Base-by-base conservation (phyloP, 2,888 invertebrate genomes). In the Drosophila lutescens region DNA sequence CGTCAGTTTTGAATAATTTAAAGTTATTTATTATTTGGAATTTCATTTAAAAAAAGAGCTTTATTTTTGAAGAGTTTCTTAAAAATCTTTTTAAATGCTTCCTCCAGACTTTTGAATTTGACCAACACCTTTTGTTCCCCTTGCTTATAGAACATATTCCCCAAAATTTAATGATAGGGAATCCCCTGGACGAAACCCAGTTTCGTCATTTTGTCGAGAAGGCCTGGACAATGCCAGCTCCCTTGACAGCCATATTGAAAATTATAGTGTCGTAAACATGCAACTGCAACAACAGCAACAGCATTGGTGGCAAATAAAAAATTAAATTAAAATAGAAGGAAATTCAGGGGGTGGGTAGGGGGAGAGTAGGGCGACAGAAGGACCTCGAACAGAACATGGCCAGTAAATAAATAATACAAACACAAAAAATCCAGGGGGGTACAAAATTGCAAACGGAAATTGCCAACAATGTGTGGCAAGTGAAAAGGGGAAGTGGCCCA, bases 221-320 rank as follows among this genome's bases (percentile, higher is more conserved):
- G 34, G 13, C 32, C 20, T 30, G 46, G 46, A 17, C 34, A 46
- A 5, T 63, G 59, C 7, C 50, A 15, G 32, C 23, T 44, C 59
- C 46, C 51, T n/a, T 49, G 26, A 44, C 53, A 59, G 63, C 60
- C 71, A 81, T 85, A 87, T 87, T 79, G 85, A 74, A 84, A 81
- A 83, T 87, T 86, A 87, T 86, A 77, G 80, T 78, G 66, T 80
- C 59, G 88, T 81, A 73, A 85, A 74, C 87, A 81, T 84, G 82
- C 86, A 85, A 83, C 87, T 68, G 74, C 75, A 79, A 72, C 61
- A 65, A 62, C 23, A 51, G 53, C 50, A 71, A 36, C 34, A 66
- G 15, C 55, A 67, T 60, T 30, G 55, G 68, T 47, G 70, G 17
- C 54, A 70, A 58, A 50, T 54, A 54, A 60, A 60, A 75, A 58